Evolutionary conservation across 2,113 vertebrate species (phyloP).

Genomic region (Callopanchax toddi): DNA sequence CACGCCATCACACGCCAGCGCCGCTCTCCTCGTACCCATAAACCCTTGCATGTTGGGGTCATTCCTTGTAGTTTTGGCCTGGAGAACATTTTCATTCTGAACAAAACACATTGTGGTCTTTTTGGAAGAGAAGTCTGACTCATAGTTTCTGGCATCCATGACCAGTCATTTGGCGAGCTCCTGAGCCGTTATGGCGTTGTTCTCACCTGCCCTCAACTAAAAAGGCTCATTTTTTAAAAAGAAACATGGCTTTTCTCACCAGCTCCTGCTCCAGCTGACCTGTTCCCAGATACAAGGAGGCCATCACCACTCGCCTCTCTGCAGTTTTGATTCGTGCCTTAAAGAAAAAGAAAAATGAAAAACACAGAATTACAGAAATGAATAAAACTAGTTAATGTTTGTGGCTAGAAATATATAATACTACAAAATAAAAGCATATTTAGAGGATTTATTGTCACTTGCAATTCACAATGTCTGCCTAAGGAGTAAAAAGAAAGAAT

Average conservation of each 20-base stretch:
- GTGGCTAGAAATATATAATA: background rate
- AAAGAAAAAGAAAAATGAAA: constrained; percentile 5
- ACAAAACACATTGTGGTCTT: constrained; percentile 37
- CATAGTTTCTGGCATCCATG: constrained; percentile 59
- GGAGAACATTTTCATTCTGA: constrained; percentile 35
- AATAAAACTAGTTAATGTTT: too few species aligned
- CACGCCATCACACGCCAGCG: constrained; percentile 51
- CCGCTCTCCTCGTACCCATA: constrained; percentile 54
- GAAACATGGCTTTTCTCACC: constrained; percentile 74
- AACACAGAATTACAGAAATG: background rate
- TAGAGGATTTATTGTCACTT: constrained; percentile 1
- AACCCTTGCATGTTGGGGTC: constrained; percentile 55
- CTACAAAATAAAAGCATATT: too few species aligned
- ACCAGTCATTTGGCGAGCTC: constrained; percentile 30
- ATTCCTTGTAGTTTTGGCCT: constrained; percentile 50
- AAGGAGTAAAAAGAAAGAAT: too few species aligned
- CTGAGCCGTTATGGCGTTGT: constrained; percentile 22
- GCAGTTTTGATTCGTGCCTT: constrained; percentile 89
- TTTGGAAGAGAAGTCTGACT: constrained; percentile 50
- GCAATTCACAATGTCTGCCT: background rate
- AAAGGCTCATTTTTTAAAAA: background rate
- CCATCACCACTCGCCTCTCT: constrained; percentile 92
- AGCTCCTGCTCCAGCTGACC: constrained; percentile 93
- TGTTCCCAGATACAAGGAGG: constrained; percentile 93
- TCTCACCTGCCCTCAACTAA: constrained; percentile 54